phyloP scores from a whole-genome alignment of 92 coral and sea anemone species.

The Anthopleura xanthogrammica region DNA sequence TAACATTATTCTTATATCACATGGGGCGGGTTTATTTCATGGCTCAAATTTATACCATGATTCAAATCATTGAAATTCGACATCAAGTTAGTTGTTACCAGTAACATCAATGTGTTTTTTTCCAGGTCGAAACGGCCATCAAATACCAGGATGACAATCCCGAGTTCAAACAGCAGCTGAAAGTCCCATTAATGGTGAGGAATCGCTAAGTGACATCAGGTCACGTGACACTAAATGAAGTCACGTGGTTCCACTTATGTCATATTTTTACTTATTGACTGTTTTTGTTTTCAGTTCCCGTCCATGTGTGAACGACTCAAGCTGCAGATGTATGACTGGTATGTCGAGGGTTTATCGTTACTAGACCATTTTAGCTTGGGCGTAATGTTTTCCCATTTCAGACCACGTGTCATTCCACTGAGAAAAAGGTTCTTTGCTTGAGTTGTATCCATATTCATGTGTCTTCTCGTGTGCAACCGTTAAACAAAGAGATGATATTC shows the following conservation, averaged over 20 bases:
- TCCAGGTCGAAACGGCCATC: slow-evolving; percentile 73
- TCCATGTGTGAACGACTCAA: slow-evolving; percentile 97
- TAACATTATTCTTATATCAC: too few relatives aligned
- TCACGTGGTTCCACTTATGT: background rate
- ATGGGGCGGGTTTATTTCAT: too few relatives aligned
- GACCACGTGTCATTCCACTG: too few relatives aligned
- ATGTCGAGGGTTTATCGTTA: slow-evolving; percentile 10
- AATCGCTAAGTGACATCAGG: background rate
- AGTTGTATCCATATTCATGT: too few relatives aligned
- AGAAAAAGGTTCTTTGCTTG: too few relatives aligned
- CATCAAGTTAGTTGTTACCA: background rate
- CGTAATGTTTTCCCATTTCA: too few relatives aligned
- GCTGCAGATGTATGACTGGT: slow-evolving; percentile 95
- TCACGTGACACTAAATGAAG: background rate
- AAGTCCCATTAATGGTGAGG: slow-evolving; percentile 81
- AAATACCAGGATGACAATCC: slow-evolving; percentile 85
- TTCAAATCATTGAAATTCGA: background rate
- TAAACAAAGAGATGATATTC: too few relatives aligned
- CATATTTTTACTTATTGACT: background rate
- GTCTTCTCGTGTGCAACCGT: too few relatives aligned
- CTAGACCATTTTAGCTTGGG: too few relatives aligned
- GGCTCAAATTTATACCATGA: too few relatives aligned
- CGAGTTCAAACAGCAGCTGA: slow-evolving; percentile 75
- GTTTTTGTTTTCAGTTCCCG: slow-evolving; percentile 67
- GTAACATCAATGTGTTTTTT: background rate